These are phyloP conservation scores for Lasiommata megera DNA, from an alignment of 2,888 invertebrate species.

Conservation along the genomic window DNA sequence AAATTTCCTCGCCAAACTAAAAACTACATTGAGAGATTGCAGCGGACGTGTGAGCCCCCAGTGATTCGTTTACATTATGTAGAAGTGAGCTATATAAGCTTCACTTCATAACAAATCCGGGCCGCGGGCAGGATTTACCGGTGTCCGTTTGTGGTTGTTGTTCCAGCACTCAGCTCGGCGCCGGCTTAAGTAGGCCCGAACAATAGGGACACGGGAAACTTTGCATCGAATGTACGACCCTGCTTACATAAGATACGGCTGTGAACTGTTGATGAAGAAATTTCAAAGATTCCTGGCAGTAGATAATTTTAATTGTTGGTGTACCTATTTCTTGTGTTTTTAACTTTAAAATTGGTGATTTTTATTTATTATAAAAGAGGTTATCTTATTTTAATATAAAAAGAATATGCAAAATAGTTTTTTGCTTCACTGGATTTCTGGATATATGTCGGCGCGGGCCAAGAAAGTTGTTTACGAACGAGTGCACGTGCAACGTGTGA, in stretches of 20 bases:
- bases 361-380: no score
- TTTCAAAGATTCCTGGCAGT: background rate
- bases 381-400: no score
- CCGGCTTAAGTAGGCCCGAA: slow-evolving; percentile 44
- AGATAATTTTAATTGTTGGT: background rate
- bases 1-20: no score
- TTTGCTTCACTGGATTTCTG: no score
- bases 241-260: background rate
- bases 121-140: slow-evolving; percentile 67
- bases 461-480: no score
- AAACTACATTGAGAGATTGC: slow-evolving; percentile 54
- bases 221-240: slow-evolving; percentile 13
- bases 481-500: no score
- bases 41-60: slow-evolving; percentile 53
- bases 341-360: no score
- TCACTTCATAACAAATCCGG: slow-evolving; percentile 73
- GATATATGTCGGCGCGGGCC: no score
- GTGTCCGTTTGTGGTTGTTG: slow-evolving; percentile 72
- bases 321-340: no score
- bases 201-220: slow-evolving; percentile 12
- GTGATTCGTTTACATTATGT: slow-evolving; percentile 63
- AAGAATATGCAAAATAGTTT: no score
- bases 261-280: background rate
- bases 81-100: slow-evolving; percentile 50
- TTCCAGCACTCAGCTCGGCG: slow-evolving; percentile 54